A percentile compares a stretch with the other conserved stretches of the same genome.
phyloP scores from a whole-genome alignment of 1,140 invertebrate genomes.

The Liolophura sinensis region DNA sequence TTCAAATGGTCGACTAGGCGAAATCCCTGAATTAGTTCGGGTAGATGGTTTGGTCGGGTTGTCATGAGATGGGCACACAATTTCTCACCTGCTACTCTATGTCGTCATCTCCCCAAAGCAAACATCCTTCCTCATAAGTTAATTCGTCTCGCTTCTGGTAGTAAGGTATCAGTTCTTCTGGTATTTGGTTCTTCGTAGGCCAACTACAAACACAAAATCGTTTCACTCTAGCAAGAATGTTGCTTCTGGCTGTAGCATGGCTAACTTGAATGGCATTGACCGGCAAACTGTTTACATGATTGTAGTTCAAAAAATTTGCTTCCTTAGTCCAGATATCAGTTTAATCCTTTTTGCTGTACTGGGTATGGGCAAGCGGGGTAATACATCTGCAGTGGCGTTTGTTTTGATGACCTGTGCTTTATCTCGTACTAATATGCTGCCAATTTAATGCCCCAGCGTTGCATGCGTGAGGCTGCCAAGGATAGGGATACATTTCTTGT shows the following conservation, averaged over 20 bases:
- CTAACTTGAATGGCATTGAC: conserved; percentile 7
- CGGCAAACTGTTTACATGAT: conserved; percentile 12
- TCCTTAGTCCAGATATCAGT: neutral
- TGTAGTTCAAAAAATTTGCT: conserved; percentile 6
- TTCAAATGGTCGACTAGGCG: too few relatives aligned
- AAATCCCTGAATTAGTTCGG: too few relatives aligned
- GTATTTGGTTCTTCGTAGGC: conserved; percentile 2
- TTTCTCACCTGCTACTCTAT: too few relatives aligned
- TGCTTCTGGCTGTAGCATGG: conserved; percentile 10
- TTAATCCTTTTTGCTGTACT: too few relatives aligned
- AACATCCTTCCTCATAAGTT: conserved; percentile 7
- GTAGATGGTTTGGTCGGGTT: too few relatives aligned
- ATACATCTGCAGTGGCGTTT: conserved; percentile 13
- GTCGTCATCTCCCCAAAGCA: conserved; percentile 23
- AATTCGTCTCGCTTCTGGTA: conserved; percentile 7
- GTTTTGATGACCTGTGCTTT: conserved; percentile 17
- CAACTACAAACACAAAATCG: conserved; percentile 10
- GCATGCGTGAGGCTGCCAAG: conserved; percentile 35
- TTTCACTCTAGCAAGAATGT: conserved; percentile 8
- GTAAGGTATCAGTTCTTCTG: conserved; percentile 8
- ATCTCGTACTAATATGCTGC: conserved; percentile 34
- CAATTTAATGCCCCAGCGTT: conserved; percentile 30
- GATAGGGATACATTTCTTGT: conserved; percentile 45
- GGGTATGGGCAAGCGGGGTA: conserved; percentile 15
- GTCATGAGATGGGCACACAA: too few relatives aligned